A percentile compares a stretch with the other conserved stretches of the same genome.
phyloP scores from a whole-genome alignment of 1,140 invertebrate genomes.

The Euura saliciscinereae region DNA sequence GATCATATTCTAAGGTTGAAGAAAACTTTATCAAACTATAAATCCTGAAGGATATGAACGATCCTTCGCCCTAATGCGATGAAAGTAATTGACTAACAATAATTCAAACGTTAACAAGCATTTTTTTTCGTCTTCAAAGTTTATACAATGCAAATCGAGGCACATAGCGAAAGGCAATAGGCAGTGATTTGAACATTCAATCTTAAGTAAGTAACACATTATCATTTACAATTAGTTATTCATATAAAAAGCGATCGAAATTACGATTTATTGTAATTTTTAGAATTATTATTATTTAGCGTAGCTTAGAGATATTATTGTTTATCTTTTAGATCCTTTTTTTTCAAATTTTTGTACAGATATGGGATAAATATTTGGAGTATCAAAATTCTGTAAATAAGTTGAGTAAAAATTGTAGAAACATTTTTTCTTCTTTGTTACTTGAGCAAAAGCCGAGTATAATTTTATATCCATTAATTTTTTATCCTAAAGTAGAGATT shows the following conservation, averaged over 20 bases:
- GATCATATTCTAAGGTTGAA: background rate
- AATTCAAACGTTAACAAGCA: constrained; percentile 14
- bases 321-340: too few species aligned
- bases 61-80: background rate
- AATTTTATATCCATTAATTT: background rate
- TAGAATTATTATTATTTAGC: background rate
- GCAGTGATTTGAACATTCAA: constrained; percentile 13
- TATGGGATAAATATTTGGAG: constrained; percentile 4
- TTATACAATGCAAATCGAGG: constrained; percentile 28
- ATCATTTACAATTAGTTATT: background rate
- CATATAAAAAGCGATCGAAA: background rate
- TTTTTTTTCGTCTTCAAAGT: constrained; percentile 3
- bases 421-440: background rate
- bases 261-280: background rate
- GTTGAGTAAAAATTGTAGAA: constrained; percentile 1
- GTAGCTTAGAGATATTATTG: background rate
- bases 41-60: background rate
- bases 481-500: background rate
- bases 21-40: background rate
- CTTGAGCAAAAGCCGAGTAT: constrained; percentile 3
- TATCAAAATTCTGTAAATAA: constrained; percentile 1
- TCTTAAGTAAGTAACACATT: background rate
- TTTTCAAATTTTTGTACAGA: background rate
- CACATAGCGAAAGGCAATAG: constrained; percentile 41
- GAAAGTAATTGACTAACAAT: background rate